Conservation (phyloP, 2,113 vertebrate genomes). For the Platanista minor region DNA sequence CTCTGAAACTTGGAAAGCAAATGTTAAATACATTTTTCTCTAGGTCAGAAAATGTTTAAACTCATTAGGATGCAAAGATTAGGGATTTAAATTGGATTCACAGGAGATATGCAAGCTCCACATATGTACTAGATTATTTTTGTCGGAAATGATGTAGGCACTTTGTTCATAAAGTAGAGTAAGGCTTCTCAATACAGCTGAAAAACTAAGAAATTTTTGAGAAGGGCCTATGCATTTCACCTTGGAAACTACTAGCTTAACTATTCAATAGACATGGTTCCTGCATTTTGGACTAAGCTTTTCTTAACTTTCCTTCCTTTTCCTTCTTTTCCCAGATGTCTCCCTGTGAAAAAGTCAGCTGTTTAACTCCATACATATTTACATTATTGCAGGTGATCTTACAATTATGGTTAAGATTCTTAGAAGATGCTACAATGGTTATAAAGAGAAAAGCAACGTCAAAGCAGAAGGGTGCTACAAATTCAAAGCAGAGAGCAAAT, state of each 20-base stretch:
- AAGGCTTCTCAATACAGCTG: background rate
- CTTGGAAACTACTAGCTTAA: background rate
- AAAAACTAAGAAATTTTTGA: background rate
- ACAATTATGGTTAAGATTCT: background rate
- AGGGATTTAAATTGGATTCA: slow-evolving; percentile 35
- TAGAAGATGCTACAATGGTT: background rate
- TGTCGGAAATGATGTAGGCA: background rate
- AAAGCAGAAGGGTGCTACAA: background rate
- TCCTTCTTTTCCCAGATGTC: background rate
- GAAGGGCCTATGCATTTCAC: background rate
- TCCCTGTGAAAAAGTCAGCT: background rate
- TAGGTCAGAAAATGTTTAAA: slow-evolving; percentile 55
- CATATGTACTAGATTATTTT: slow-evolving; percentile 41
- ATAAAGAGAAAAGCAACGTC: background rate
- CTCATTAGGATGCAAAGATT: slow-evolving; percentile 55
- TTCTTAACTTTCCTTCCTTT: background rate
- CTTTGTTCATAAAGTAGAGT: slow-evolving; percentile 20
- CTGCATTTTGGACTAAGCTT: background rate
- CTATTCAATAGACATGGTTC: background rate
- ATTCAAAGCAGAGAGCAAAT: background rate
- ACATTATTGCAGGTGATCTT: background rate
- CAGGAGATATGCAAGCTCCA: slow-evolving; percentile 32
- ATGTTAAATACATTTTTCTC: slow-evolving; percentile 32
- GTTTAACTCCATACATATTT: background rate
- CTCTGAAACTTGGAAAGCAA: slow-evolving; percentile 52